These are phyloP conservation scores for Oncorhynchus gorbuscha DNA, from an alignment of 2,113 vertebrate genomes.

Conservation along the genomic window DNA sequence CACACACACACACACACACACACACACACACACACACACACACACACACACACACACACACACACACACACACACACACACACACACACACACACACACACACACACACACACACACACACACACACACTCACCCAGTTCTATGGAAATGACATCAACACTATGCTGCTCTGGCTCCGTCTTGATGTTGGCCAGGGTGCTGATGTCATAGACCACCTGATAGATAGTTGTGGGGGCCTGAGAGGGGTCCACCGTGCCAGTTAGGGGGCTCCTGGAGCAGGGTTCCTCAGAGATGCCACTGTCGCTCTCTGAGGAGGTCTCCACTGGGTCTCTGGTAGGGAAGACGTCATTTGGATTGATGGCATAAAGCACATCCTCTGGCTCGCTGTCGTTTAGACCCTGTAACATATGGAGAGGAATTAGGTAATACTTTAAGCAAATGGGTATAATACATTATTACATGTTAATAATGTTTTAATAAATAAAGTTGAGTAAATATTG, in stretches of 20 bases:
- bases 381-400: conserved; percentile 70
- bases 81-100: too few species aligned
- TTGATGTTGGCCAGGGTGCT: conserved; percentile 54
- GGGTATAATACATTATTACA: neutral
- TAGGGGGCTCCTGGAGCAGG: conserved; percentile 30
- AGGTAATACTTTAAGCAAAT: neutral
- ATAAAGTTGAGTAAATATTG: neutral
- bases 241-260: neutral
- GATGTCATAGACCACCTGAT: conserved; percentile 82
- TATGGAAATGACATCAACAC: conserved; percentile 72
- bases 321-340: conserved; percentile 40
- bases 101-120: neutral
- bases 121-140: conserved; percentile 73
- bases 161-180: conserved; percentile 33
- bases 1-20: conserved; percentile 6
- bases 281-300: conserved; percentile 71
- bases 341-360: conserved; percentile 81
- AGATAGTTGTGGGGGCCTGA: conserved; percentile 52
- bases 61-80: too few species aligned
- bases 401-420: neutral
- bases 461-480: neutral
- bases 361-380: conserved; percentile 76
- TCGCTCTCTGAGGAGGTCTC: conserved; percentile 70
- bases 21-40: conserved; percentile 70
- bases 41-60: conserved; percentile 55